Conservation (phyloP, 37 sponge, comb jelly and placozoan genomes). For the Halisarca cf. caerulea region DNA sequence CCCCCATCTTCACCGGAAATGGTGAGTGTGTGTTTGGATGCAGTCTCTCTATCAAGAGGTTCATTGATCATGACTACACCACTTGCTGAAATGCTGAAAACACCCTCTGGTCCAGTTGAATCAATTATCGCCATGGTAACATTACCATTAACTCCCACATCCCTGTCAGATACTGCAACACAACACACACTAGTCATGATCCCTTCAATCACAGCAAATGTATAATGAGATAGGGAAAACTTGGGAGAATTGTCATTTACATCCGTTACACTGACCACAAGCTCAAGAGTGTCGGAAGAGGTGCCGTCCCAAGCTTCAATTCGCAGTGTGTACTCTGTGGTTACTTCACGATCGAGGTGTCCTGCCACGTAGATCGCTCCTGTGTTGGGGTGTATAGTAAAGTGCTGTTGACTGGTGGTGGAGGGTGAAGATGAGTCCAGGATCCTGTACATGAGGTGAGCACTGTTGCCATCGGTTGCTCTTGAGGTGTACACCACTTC, state of each 20-base stretch:
- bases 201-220: constrained; percentile 19
- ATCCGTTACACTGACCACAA: constrained; percentile 34
- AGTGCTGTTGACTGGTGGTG: not conserved
- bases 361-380: constrained; percentile 50
- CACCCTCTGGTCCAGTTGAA: constrained; percentile 31
- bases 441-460: constrained; percentile 35
- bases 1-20: constrained; percentile 40
- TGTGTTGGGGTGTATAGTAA: constrained; percentile 52
- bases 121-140: constrained; percentile 31
- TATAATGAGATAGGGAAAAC: constrained; percentile 30
- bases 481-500: not conserved
- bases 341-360: constrained; percentile 25
- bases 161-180: constrained; percentile 35
- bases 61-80: not conserved
- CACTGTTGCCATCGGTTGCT: constrained; percentile 32
- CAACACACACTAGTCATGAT: not conserved
- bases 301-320: constrained; percentile 25
- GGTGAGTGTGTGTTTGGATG: constrained; percentile 19
- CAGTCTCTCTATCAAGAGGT: constrained; percentile 27
- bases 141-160: constrained; percentile 33
- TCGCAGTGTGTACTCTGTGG: not conserved
- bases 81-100: constrained; percentile 8
- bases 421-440: not conserved
- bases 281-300: not conserved
- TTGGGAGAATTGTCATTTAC: constrained; percentile 57